A percentile compares a stretch with the other conserved stretches of the same genome.
These are phyloP conservation scores for Drusus annulatus DNA, from an alignment of 1,140 invertebrate species.

Conservation along the genomic window DNA sequence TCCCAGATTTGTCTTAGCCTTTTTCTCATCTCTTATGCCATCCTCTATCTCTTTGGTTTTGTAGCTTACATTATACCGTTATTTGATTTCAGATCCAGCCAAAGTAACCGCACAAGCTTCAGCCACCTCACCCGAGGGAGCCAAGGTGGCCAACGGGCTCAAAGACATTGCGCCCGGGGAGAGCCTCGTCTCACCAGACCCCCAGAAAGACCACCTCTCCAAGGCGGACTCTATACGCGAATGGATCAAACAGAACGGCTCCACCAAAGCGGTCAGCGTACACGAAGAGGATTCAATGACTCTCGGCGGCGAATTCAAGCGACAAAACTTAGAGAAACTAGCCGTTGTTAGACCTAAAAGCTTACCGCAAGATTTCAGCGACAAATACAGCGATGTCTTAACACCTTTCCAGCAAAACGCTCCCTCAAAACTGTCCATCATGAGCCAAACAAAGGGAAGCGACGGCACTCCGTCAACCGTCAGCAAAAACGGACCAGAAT, in stretches of 20 bases:
- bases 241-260: conserved; percentile 56
- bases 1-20: no score
- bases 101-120: neutral
- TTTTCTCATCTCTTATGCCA: no score
- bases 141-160: conserved; percentile 36
- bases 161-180: conserved; percentile 34
- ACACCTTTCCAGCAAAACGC: conserved; percentile 55
- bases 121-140: conserved; percentile 1
- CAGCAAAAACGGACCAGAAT: conserved; percentile 60
- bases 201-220: conserved; percentile 47
- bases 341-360: conserved; percentile 51
- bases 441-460: conserved; percentile 49
- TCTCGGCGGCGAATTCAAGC: conserved; percentile 44
- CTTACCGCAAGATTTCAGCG: conserved; percentile 56
- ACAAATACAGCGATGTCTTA: conserved; percentile 56
- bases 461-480: conserved; percentile 51
- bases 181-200: conserved; percentile 24
- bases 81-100: conserved; percentile 27
- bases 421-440: conserved; percentile 40
- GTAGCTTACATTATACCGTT: neutral
- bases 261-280: conserved; percentile 40
- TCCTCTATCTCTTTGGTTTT: no score
- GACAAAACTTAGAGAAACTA: conserved; percentile 46
- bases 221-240: conserved; percentile 52
- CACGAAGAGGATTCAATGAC: conserved; percentile 29